These are phyloP conservation scores for Turnix velox DNA, from an alignment of 2,113 vertebrate genomes.

Conservation along the genomic window DNA sequence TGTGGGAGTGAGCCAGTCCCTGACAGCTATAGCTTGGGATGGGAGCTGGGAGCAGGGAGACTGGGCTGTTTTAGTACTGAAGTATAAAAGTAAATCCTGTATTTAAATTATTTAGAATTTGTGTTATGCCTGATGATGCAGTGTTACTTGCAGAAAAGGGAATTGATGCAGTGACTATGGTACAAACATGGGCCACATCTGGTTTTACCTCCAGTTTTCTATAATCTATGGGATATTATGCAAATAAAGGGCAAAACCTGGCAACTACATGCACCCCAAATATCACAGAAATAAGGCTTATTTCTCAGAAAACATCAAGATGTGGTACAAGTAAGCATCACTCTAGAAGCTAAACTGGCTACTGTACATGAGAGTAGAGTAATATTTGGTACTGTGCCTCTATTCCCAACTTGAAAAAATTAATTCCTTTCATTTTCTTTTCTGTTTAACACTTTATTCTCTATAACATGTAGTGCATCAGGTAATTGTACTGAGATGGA, in stretches of 20 bases:
- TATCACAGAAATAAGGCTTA: background rate
- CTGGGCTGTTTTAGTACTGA: background rate
- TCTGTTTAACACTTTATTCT: background rate
- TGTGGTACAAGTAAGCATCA: background rate
- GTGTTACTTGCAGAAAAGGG: background rate
- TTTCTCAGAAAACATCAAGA: background rate
- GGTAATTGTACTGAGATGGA: background rate
- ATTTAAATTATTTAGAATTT: background rate
- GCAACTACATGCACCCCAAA: background rate
- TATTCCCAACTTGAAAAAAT: background rate
- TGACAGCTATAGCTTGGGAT: background rate
- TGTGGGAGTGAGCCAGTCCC: background rate
- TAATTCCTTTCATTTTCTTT: background rate
- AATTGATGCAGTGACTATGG: background rate
- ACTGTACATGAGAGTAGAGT: background rate
- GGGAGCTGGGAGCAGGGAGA: background rate
- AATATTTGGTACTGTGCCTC: background rate
- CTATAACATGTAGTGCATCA: background rate
- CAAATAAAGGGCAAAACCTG: background rate
- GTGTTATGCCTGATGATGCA: background rate
- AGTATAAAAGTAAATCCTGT: background rate
- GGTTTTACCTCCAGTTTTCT: background rate
- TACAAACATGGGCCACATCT: background rate
- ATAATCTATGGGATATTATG: background rate
- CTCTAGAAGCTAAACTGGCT: background rate